phyloP scores from a whole-genome alignment of 35 echinoderm and acorn worm genomes.

The Patiria miniata region DNA sequence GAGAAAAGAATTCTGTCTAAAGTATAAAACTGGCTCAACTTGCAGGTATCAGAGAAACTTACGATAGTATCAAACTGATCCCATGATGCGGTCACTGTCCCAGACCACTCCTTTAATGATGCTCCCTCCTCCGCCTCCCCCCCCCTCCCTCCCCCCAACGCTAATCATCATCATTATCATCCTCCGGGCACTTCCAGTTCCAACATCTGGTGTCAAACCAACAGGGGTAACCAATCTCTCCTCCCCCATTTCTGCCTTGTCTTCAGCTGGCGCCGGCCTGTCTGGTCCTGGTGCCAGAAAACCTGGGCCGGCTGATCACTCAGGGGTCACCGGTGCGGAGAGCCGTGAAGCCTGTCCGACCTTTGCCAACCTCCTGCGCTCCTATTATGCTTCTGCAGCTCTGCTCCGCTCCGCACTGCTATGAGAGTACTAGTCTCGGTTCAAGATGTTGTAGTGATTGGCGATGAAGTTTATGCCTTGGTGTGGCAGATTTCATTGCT shows the following conservation, averaged over 20 bases:
- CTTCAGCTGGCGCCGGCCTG: constrained; percentile 20
- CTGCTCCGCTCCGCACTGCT: no score
- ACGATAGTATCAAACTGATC: no score
- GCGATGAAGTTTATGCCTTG: no score
- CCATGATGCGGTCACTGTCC: background rate
- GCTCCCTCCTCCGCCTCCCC: no score
- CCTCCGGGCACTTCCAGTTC: constrained; percentile 11
- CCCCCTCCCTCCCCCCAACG: background rate
- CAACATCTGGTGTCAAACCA: constrained; percentile 32
- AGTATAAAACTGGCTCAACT: no score
- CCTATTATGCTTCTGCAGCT: no score
- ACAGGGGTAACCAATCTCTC: constrained; percentile 28
- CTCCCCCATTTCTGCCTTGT: constrained; percentile 2
- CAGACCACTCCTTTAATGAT: constrained; percentile 18
- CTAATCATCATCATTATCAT: constrained; percentile 18
- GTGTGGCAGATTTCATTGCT: no score
- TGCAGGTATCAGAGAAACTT: no score
- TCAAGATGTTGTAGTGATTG: no score
- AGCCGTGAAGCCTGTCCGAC: constrained; percentile 6
- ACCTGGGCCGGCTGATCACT: constrained; percentile 31
- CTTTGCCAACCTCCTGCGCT: background rate
- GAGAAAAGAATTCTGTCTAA: no score
- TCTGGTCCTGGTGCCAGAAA: constrained; percentile 19
- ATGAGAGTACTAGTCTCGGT: no score
- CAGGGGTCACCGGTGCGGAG: constrained; percentile 21